A percentile compares a stretch with the other conserved stretches of the same genome.
Conservation (phyloP, 2,113 vertebrate genomes). For the Podiceps cristatus region DNA sequence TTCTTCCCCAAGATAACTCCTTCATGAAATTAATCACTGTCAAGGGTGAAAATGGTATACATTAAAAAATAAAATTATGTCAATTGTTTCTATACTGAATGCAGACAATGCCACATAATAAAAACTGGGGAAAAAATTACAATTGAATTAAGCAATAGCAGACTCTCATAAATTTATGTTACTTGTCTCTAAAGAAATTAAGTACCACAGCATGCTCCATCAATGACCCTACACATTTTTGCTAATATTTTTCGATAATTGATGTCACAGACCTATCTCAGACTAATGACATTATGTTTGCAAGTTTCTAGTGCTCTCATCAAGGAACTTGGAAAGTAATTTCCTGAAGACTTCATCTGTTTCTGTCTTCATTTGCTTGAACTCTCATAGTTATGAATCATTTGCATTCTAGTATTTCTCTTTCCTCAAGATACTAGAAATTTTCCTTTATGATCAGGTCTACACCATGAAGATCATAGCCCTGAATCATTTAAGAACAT, state of each 20-base stretch:
- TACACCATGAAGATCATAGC: neutral
- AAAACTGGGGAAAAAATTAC: neutral
- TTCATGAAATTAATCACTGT: neutral
- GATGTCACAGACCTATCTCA: constrained; percentile 28
- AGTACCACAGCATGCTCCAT: neutral
- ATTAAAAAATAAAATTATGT: neutral
- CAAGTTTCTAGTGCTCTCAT: constrained; percentile 9
- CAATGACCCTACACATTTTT: constrained; percentile 22
- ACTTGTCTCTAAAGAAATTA: constrained; percentile 38
- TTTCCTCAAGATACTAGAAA: neutral
- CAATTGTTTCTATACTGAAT: neutral
- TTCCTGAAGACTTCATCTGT: neutral
- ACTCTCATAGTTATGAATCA: neutral
- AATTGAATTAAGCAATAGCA: constrained; percentile 1
- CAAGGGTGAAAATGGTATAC: neutral
- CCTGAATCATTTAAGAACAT: neutral
- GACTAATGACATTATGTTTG: constrained; percentile 42
- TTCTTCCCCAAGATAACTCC: neutral
- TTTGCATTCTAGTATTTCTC: neutral
- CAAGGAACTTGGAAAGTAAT: constrained; percentile 29
- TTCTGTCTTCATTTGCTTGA: constrained; percentile 21
- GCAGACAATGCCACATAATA: neutral
- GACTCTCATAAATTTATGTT: neutral
- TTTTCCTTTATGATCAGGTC: neutral
- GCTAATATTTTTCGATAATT: constrained; percentile 32